Conservation (phyloP, 2,888 invertebrate species). For the Crocallis elinguaria region DNA sequence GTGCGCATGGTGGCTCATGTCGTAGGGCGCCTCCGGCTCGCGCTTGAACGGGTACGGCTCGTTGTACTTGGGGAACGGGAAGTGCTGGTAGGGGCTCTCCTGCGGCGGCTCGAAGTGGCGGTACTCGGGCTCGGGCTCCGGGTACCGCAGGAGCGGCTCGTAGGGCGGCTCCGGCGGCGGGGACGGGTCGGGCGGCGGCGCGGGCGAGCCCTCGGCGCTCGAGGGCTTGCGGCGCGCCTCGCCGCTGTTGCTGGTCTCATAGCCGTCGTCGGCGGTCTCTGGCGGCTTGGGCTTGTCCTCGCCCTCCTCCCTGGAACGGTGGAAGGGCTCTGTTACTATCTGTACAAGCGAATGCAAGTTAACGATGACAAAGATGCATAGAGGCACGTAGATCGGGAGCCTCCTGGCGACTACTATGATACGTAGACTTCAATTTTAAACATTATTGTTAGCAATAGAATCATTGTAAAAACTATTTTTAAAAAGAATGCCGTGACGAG, state of each 20-base stretch:
- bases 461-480: too few species aligned
- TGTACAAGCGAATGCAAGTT: background rate
- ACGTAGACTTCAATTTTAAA: too few species aligned
- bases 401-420: too few species aligned
- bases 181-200: conserved; percentile 59
- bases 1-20: conserved; percentile 76
- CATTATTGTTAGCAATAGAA: too few species aligned
- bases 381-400: too few species aligned
- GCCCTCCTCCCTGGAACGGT: conserved; percentile 74
- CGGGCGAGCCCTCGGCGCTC: conserved; percentile 63
- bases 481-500: too few species aligned
- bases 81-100: conserved; percentile 69
- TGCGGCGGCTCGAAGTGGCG: conserved; percentile 63
- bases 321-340: background rate
- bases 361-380: too few species aligned
- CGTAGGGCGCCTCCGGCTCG: conserved; percentile 75
- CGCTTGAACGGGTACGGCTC: conserved; percentile 76
- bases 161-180: conserved; percentile 59
- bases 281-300: conserved; percentile 83
- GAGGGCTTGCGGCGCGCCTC: conserved; percentile 79
- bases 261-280: conserved; percentile 94
- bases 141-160: conserved; percentile 60
- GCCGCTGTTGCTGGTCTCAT: conserved; percentile 92
- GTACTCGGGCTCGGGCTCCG: conserved; percentile 60
- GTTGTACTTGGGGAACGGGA: conserved; percentile 73